These are phyloP conservation scores for Tetrapedia diversipes DNA, from an alignment of 2,888 invertebrate species.

Conservation along the genomic window DNA sequence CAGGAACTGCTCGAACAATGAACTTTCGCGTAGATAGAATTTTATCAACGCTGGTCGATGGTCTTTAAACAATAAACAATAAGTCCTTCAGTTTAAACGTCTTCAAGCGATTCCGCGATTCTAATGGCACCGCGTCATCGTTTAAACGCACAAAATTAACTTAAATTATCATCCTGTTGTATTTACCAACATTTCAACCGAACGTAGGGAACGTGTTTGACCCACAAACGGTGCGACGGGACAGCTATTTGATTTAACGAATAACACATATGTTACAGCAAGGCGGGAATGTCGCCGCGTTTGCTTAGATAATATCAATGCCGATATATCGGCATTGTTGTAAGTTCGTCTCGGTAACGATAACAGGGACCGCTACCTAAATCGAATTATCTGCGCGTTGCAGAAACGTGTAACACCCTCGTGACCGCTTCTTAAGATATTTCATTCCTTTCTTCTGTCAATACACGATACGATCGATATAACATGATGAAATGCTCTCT, in stretches of 20 bases:
- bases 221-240: background rate
- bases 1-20: background rate
- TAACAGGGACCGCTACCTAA: slow-evolving; percentile 20
- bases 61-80: background rate
- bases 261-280: background rate
- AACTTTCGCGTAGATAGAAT: background rate
- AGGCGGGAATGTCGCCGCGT: background rate
- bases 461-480: slow-evolving; percentile 26
- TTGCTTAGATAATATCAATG: background rate
- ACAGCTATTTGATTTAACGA: background rate
- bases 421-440: background rate
- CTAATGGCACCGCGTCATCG: too few species aligned
- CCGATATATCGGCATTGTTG: slow-evolving; percentile 15
- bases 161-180: background rate
- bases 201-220: background rate
- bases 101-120: too few species aligned
- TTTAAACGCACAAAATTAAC: background rate
- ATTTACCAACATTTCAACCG: background rate
- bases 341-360: background rate
- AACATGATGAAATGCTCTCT: slow-evolving; percentile 20
- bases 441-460: slow-evolving; percentile 3
- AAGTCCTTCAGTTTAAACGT: background rate
- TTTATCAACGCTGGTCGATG: background rate
- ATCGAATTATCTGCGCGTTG: slow-evolving; percentile 9
- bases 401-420: background rate